A percentile compares a stretch with the other conserved stretches of the same genome.
Evolutionary conservation across 2,888 invertebrate species (phyloP).

Genomic region (Cylindroiulus punctatus): DNA sequence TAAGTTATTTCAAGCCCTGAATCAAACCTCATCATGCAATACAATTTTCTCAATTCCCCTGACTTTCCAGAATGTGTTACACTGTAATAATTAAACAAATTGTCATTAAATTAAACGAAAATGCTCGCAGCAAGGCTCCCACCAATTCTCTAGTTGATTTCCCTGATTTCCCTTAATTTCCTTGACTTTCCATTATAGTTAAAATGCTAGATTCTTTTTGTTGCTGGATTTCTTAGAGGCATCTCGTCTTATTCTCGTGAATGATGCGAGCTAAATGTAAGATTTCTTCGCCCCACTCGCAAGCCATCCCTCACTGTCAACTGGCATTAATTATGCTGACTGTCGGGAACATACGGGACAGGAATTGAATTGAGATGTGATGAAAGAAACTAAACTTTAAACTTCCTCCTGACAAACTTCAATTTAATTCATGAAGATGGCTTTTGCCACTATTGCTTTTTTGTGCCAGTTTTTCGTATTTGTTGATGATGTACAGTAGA

Average conservation of each 20-base stretch:
- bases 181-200: no score
- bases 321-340: constrained; percentile 19
- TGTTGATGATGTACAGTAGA: neutral
- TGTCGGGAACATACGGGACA: neutral
- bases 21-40: no score
- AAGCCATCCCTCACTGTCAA: constrained; percentile 7
- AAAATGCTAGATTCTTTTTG: no score
- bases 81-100: no score
- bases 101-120: no score
- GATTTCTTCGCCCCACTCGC: neutral
- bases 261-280: neutral
- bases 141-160: no score
- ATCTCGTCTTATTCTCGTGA: neutral
- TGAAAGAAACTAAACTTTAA: neutral
- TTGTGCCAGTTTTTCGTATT: neutral
- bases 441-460: constrained; percentile 15
- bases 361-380: neutral
- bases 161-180: no score
- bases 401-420: neutral
- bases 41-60: no score
- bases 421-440: constrained; percentile 29
- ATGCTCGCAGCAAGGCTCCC: no score
- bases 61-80: no score
- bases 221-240: no score
- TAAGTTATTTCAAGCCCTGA: no score